Evolutionary conservation across 1,140 invertebrate species (phyloP).

Genomic region (Megathymus violae): DNA sequence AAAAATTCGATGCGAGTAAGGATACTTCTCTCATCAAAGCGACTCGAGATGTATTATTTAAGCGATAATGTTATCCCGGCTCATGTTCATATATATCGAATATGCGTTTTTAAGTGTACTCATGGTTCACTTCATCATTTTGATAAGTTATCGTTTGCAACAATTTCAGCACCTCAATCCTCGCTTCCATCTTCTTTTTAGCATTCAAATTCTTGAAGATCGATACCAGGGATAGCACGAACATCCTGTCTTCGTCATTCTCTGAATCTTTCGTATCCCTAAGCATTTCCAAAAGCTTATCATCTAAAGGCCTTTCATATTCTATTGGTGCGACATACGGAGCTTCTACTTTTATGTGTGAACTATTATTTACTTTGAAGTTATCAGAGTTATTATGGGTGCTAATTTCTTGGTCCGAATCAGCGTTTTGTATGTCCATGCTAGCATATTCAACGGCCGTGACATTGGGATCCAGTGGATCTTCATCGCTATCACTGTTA

Average conservation of each 20-base stretch:
- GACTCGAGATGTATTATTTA: too few relatives aligned
- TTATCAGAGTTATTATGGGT: not conserved
- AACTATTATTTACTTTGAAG: not conserved
- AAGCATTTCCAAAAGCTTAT: conserved; percentile 32
- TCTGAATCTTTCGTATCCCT: conserved; percentile 45
- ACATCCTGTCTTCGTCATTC: conserved; percentile 51
- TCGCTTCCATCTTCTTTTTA: conserved; percentile 52
- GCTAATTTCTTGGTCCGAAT: not conserved
- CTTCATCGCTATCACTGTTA: conserved; percentile 32
- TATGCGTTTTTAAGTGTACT: not conserved
- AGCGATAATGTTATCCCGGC: too few relatives aligned
- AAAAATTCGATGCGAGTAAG: too few relatives aligned
- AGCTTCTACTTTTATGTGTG: not conserved
- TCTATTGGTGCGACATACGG: not conserved
- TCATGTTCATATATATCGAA: too few relatives aligned
- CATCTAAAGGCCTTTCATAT: conserved; percentile 13
- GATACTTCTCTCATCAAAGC: too few relatives aligned
- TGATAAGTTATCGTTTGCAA: conserved; percentile 41
- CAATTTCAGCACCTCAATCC: conserved; percentile 50
- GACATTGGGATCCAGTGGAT: conserved; percentile 39
- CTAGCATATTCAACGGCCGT: conserved; percentile 12
- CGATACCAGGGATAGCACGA: conserved; percentile 50
- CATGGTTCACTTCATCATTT: conserved; percentile 3
- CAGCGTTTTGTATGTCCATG: not conserved
- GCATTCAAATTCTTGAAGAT: conserved; percentile 48